Evolutionary conservation across 2,797 vertebrate genomes (phyloP), one percentile per base, ranked within the genome.

Genomic region (Glyptemys insculpta): DNA sequence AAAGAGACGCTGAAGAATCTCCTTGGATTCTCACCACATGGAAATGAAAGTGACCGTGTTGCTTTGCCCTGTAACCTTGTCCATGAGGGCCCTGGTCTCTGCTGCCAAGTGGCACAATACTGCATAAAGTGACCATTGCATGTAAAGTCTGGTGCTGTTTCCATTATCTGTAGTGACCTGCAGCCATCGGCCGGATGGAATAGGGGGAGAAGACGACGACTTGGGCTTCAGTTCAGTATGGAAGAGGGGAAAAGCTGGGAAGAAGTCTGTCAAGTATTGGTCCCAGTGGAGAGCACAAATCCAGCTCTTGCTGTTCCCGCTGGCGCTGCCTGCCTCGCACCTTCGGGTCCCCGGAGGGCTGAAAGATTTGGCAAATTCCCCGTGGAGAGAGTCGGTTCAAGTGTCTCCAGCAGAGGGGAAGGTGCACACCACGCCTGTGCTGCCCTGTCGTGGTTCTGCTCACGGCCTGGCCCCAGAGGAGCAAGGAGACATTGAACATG

Each of bases 401-500:
- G n/a, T 23, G 68, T 25, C 74, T 78, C 72, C 74, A 49, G 74
- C 25, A 27, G 74, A 47, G 44, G 74, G 27, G 44, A 78, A 49
- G 44, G 44, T 16, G 44, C 2, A 4, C 5, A 3, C 49, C 49
- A n/a, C 34, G 18, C 47, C 49, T 12, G 4, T 10, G 27, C 47
- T 49, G 47, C 76, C 31, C 56, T 41, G 74, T 87, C 2, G 1
- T 57, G 37, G 23, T 65, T 50, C n/a, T 37, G 85, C 0, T 2
- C 18, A 0, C 0, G 0, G 74, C 81, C 56, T 31, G 2, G 74
- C 15, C 49, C 79, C 5, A 3, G 88, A 78, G 86, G 88, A 50
- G 47, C 0, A 1, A 86, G 96, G 83, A 74, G 65, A n/a, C 3
- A 2, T 84, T 91, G 2, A 83, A 79, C 0, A 3, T 29, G 41